These are phyloP conservation scores for Rhagonycha lutea DNA, from an alignment of 2,888 invertebrate genomes.

Conservation along the genomic window DNA sequence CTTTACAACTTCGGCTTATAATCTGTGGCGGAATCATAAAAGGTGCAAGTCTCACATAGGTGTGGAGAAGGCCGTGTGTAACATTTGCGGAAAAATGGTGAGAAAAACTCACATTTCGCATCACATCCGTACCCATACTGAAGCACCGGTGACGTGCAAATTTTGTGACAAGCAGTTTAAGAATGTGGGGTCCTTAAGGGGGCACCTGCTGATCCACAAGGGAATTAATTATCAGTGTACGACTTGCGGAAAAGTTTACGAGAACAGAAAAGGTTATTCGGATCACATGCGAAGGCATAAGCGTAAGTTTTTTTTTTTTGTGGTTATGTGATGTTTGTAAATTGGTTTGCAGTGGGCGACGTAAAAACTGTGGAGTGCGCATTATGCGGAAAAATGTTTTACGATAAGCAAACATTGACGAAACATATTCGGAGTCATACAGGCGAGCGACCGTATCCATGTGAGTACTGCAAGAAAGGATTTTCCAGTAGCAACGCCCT, in stretches of 20 bases:
- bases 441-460: slow-evolving; percentile 21
- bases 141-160: not conserved
- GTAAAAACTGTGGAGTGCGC: not conserved
- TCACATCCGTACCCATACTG: not conserved
- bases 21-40: not conserved
- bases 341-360: not conserved
- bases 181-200: not conserved
- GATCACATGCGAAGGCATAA: not conserved
- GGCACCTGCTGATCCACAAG: not conserved
- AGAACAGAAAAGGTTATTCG: not conserved
- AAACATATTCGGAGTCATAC: slow-evolving; percentile 26
- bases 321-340: not conserved
- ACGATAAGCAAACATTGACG: not conserved
- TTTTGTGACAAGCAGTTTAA: not conserved
- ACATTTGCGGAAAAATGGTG: not conserved
- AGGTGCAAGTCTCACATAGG: not conserved
- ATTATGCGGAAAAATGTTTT: not conserved
- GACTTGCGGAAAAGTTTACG: not conserved
- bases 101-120: not conserved
- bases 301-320: not conserved
- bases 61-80: not conserved
- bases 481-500: slow-evolving; percentile 20
- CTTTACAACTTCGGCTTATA: not conserved
- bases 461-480: slow-evolving; percentile 24
- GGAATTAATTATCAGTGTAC: not conserved